Conservation (phyloP, 2,888 invertebrate genomes). For the Scaeva pyrastri region DNA sequence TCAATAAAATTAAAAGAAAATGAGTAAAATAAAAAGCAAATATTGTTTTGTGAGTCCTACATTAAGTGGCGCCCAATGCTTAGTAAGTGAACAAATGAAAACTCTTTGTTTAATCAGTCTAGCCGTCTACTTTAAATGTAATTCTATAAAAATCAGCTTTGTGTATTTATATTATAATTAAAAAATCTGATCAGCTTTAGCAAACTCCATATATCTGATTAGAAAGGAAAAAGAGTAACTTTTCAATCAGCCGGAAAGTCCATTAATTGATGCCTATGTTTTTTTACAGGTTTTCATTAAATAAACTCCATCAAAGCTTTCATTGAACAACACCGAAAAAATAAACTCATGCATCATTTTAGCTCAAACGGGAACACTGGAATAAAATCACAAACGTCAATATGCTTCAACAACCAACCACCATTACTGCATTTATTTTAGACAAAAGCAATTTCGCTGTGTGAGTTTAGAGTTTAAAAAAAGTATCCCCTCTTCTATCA, state of each 20-base stretch:
- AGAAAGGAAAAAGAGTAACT: background rate
- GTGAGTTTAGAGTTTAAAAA: constrained; percentile 28
- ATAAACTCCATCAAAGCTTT: constrained; percentile 51
- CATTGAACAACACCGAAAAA: constrained; percentile 21
- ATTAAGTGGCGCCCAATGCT: too few species aligned
- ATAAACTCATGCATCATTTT: constrained; percentile 20
- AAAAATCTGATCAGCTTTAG: constrained; percentile 1
- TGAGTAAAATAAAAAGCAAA: too few species aligned
- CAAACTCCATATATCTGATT: background rate
- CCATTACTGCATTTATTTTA: constrained; percentile 61
- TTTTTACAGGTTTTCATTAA: constrained; percentile 48
- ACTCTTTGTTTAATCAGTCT: background rate
- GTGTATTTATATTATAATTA: background rate
- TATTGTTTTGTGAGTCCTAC: too few species aligned
- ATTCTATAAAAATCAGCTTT: background rate
- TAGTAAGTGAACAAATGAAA: too few species aligned
- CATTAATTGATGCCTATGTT: constrained; percentile 11
- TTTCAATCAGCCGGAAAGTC: constrained; percentile 16
- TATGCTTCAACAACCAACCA: constrained; percentile 42
- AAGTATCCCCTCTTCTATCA: background rate
- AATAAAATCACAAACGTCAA: constrained; percentile 45
- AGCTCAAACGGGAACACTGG: constrained; percentile 36
- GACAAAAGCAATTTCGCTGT: constrained; percentile 53
- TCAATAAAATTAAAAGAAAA: too few species aligned
- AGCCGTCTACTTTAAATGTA: background rate